A percentile compares a stretch with the other conserved stretches of the same genome.
These are phyloP conservation scores for Trigoniulus corallinus DNA, from an alignment of 1,140 invertebrate genomes.

Conservation along the genomic window DNA sequence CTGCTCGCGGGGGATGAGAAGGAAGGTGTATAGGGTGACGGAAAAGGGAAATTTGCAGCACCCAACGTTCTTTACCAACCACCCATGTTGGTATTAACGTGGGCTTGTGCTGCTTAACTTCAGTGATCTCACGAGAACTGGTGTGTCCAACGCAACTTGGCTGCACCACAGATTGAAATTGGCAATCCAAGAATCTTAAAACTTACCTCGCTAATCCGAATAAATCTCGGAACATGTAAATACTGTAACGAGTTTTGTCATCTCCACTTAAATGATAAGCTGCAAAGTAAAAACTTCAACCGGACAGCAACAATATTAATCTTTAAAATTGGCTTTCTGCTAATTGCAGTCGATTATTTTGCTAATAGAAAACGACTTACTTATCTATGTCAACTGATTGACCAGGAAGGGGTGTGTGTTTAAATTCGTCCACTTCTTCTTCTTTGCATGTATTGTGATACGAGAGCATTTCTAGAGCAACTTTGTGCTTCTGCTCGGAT, in stretches of 20 bases:
- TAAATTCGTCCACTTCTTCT: conserved; percentile 42
- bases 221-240: conserved; percentile 63
- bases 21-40: no score
- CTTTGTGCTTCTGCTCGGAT: conserved; percentile 66
- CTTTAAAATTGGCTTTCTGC: no score
- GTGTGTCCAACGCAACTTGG: no score
- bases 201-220: conserved; percentile 37
- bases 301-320: conserved; percentile 1
- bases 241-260: conserved; percentile 47
- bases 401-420: conserved; percentile 19
- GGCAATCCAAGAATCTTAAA: no score
- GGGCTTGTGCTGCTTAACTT: no score
- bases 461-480: conserved; percentile 61
- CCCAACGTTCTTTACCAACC: no score
- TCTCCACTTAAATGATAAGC: conserved; percentile 46
- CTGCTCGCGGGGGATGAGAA: no score
- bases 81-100: no score
- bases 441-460: conserved; percentile 65
- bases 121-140: no score
- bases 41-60: no score
- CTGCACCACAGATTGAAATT: no score
- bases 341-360: neutral
- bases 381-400: conserved; percentile 13
- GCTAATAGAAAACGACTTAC: conserved; percentile 9
- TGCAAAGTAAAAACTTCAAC: conserved; percentile 50